Conservation (phyloP, 2,113 vertebrate species). For the Labrus mixtus region DNA sequence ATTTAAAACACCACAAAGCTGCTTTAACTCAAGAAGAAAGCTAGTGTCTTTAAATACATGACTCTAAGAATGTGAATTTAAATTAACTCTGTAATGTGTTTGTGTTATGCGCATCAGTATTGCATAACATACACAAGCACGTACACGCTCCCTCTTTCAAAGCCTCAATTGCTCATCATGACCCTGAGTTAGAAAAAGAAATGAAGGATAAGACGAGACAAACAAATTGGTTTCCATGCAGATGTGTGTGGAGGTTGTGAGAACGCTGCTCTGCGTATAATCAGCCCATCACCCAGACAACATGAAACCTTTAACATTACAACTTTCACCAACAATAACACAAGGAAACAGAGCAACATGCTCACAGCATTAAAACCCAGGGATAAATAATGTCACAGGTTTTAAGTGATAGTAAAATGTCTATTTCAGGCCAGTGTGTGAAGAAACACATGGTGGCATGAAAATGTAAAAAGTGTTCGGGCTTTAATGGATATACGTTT, state of each 20-base stretch:
- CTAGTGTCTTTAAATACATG: not conserved
- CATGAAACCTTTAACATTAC: constrained; percentile 49
- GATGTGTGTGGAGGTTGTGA: constrained; percentile 66
- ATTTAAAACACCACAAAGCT: not conserved
- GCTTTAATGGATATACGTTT: constrained; percentile 3
- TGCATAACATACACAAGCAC: not conserved
- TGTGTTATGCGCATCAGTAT: not conserved
- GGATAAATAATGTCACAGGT: constrained; percentile 28
- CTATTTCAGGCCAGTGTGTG: constrained; percentile 1
- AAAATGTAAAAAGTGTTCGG: not conserved
- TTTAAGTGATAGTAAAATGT: not conserved
- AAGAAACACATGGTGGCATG: not conserved
- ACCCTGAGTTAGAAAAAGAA: constrained; percentile 42
- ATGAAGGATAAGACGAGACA: constrained; percentile 45
- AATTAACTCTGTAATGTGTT: not conserved
- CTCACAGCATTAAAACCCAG: not conserved
- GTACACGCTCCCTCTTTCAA: not conserved
- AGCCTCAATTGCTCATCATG: constrained; percentile 16
- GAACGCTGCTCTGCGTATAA: constrained; percentile 55
- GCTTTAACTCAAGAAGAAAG: not conserved
- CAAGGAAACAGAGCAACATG: constrained; percentile 8
- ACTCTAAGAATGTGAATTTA: constrained; percentile 1
- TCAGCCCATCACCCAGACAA: constrained; percentile 67
- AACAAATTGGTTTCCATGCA: constrained; percentile 73
- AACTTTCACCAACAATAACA: not conserved